Conservation (phyloP, 2,888 invertebrate genomes). For the Cataglyphis rosenhaueri region DNA sequence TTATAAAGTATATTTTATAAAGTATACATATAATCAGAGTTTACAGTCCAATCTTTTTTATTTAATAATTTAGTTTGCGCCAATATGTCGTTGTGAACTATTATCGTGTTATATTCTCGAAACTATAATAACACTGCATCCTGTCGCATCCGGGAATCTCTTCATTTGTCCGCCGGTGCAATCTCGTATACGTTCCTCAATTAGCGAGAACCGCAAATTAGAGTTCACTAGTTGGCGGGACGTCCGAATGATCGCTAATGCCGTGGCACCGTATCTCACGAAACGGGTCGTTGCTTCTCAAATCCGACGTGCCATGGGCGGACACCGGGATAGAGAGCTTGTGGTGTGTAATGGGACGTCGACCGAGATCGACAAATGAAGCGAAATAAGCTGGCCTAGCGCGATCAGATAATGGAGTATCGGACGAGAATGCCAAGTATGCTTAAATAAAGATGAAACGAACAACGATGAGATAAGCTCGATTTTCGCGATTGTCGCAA, state of each 20-base stretch:
- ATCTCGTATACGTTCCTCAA: slow-evolving; percentile 64
- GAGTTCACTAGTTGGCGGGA: slow-evolving; percentile 59
- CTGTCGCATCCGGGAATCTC: slow-evolving; percentile 42
- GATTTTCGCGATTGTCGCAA: slow-evolving; percentile 27
- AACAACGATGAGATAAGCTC: slow-evolving; percentile 12
- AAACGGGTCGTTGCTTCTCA: slow-evolving; percentile 60
- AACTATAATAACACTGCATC: slow-evolving; percentile 14
- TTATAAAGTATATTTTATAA: background rate
- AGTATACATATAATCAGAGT: background rate
- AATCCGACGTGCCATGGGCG: slow-evolving; percentile 56
- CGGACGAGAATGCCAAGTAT: slow-evolving; percentile 25
- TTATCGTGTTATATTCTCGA: slow-evolving; percentile 25
- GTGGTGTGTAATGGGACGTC: slow-evolving; percentile 67
- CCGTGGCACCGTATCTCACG: slow-evolving; percentile 55
- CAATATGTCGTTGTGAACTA: slow-evolving; percentile 19
- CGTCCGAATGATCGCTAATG: slow-evolving; percentile 50
- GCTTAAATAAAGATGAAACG: slow-evolving; percentile 23
- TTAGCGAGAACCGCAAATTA: slow-evolving; percentile 69
- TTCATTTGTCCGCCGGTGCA: slow-evolving; percentile 43
- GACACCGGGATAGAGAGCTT: slow-evolving; percentile 55
- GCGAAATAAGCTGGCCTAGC: slow-evolving; percentile 43
- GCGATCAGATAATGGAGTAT: slow-evolving; percentile 44
- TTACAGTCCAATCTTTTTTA: background rate
- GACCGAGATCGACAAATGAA: slow-evolving; percentile 69
- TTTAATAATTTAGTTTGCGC: background rate